A percentile compares a stretch with the other conserved stretches of the same genome.
phyloP scores from a whole-genome alignment of 2,113 vertebrate species.

The Mesembrinibis cayennensis region DNA sequence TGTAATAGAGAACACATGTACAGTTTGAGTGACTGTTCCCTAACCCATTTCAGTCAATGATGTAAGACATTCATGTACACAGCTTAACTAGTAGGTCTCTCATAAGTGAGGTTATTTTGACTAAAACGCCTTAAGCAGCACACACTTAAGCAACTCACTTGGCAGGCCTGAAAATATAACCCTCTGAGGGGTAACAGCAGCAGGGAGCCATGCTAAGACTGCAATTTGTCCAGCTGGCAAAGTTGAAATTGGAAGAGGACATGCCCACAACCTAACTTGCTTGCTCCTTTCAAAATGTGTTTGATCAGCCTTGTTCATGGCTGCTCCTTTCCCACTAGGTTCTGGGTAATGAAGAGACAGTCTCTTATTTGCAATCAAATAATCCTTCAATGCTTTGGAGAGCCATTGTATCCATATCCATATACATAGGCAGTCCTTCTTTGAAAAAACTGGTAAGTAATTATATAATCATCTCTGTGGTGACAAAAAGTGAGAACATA shows the following conservation, averaged over 20 bases:
- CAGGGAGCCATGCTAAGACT: background rate
- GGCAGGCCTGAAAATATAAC: too few relatives aligned
- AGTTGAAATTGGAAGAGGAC: background rate
- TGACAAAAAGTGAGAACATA: background rate
- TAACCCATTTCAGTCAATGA: too few relatives aligned
- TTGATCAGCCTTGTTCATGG: background rate
- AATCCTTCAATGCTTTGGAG: conserved; percentile 3
- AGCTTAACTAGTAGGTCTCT: too few relatives aligned
- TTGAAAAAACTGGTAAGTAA: conserved; percentile 25
- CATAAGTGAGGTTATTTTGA: too few relatives aligned
- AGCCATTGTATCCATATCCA: background rate
- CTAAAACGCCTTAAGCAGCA: too few relatives aligned
- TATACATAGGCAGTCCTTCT: background rate
- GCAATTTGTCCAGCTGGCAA: background rate
- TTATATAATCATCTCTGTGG: conserved; percentile 50
- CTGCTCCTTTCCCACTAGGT: background rate
- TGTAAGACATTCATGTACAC: too few relatives aligned
- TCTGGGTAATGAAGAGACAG: background rate
- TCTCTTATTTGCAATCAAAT: background rate
- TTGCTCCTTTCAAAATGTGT: background rate
- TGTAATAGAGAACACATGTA: too few relatives aligned
- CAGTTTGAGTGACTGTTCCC: too few relatives aligned
- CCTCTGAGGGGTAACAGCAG: background rate
- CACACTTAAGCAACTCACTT: too few relatives aligned
- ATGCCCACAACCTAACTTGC: background rate